Percentiles rank a stretch among this genome's conserved stretches.
These are phyloP conservation scores for Caenorhabditis inopinata DNA, from an alignment of 1,140 invertebrate species.

Conservation along the genomic window DNA sequence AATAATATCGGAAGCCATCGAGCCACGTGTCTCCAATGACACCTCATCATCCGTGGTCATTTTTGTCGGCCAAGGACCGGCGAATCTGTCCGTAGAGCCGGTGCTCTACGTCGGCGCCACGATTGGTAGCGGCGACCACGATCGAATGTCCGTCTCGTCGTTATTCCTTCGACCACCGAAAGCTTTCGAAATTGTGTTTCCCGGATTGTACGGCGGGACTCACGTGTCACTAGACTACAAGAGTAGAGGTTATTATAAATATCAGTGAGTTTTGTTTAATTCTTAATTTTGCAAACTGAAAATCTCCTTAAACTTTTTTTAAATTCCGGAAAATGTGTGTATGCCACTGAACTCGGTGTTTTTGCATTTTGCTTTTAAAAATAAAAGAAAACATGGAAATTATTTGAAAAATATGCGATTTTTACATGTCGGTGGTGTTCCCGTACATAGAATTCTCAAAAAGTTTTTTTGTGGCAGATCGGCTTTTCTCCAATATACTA, in stretches of 20 bases:
- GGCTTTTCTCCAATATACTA: no score
- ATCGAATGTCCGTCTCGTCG: neutral
- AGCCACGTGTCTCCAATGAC: conserved; percentile 61
- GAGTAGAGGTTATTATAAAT: conserved; percentile 11
- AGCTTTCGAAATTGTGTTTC: conserved; percentile 9
- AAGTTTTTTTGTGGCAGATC: no score
- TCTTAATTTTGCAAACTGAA: no score
- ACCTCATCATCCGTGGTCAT: conserved; percentile 58
- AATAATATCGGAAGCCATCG: conserved; percentile 52
- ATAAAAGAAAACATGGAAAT: no score
- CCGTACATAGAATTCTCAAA: no score
- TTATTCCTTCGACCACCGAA: neutral
- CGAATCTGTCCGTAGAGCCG: neutral
- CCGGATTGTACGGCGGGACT: neutral
- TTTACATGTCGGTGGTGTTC: no score
- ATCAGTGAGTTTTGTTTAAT: neutral
- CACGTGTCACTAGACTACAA: neutral
- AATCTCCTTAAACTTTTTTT: no score
- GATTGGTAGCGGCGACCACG: conserved; percentile 46
- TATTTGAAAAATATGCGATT: no score
- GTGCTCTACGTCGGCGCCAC: conserved; percentile 62
- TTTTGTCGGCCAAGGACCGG: conserved; percentile 60
- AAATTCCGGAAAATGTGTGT: no score
- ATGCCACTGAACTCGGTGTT: no score
- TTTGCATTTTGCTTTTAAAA: no score